phyloP scores from a whole-genome alignment of 2,888 invertebrate species.

The Coronaproctus castanopsis region DNA sequence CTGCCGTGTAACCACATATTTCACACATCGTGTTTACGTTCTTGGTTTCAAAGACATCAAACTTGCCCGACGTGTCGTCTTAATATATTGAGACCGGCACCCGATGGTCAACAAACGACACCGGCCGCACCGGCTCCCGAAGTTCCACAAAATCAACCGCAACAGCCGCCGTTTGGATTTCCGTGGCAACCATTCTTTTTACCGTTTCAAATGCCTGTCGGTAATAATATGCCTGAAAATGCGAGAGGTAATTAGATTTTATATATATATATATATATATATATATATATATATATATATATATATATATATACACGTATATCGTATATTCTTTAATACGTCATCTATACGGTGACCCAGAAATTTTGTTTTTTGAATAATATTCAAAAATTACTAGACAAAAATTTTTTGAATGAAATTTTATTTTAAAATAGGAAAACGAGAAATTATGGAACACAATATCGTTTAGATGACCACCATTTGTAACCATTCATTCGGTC shows the following conservation, averaged over 20 bases:
- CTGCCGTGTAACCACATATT: conserved; percentile 98
- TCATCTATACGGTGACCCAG: no score
- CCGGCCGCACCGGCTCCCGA: conserved; percentile 21
- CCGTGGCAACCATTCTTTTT: conserved; percentile 12
- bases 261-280: not conserved
- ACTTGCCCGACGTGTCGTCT: conserved; percentile 96
- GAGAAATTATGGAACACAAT: no score
- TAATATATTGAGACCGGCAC: conserved; percentile 43
- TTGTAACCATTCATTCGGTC: no score
- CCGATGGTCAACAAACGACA: conserved; percentile 21
- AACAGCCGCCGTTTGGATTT: conserved; percentile 12
- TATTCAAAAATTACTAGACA: no score
- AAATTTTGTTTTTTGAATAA: no score
- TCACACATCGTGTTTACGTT: conserved; percentile 88
- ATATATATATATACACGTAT: no score
- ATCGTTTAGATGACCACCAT: no score
- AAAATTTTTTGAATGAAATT: no score
- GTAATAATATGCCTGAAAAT: not conserved
- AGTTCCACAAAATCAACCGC: conserved; percentile 11
- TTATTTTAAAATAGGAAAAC: no score
- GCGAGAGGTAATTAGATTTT: not conserved
- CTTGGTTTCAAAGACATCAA: conserved; percentile 99
- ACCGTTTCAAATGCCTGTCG: conserved; percentile 4
- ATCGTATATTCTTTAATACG: no score
- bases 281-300: no score